Evolutionary conservation across 2,113 vertebrate genomes (phyloP).

Genomic region (Gasterosteus nipponicus): DNA sequence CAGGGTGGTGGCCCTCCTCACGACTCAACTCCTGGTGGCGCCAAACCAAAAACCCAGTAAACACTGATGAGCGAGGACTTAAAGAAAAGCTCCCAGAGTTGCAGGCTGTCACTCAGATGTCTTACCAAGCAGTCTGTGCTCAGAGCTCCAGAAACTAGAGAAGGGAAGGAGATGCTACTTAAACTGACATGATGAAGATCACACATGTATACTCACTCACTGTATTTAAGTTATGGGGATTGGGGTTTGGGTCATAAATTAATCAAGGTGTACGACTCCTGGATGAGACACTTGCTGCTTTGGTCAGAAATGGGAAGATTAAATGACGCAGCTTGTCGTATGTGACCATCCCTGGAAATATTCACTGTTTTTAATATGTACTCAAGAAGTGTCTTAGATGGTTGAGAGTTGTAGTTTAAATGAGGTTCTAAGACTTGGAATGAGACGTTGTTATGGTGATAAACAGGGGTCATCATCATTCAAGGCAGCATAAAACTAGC

Average conservation of each 20-base stretch:
- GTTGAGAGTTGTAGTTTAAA: conserved; percentile 61
- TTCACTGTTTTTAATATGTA: conserved; percentile 46
- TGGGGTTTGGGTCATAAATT: conserved; percentile 28
- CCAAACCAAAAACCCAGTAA: conserved; percentile 81
- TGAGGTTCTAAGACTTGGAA: conserved; percentile 42
- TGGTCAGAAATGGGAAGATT: conserved; percentile 35
- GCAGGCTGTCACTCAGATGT: conserved; percentile 79
- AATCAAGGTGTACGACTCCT: conserved; percentile 36
- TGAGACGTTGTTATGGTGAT: conserved; percentile 21
- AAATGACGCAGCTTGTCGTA: conserved; percentile 13
- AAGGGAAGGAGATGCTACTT: conserved; percentile 37
- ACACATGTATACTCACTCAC: conserved; percentile 51
- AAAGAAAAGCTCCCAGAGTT: conserved; percentile 55
- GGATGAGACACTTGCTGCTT: conserved; percentile 44
- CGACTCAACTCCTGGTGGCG: conserved; percentile 77
- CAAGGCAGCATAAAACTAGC: conserved; percentile 55
- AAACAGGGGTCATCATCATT: conserved; percentile 32
- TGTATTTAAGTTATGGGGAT: conserved; percentile 49
- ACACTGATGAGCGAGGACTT: conserved; percentile 32
- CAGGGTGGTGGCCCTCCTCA: conserved; percentile 76
- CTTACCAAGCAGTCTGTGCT: conserved; percentile 77
- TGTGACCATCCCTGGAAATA: conserved; percentile 33
- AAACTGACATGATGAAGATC: conserved; percentile 49
- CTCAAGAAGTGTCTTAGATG: conserved; percentile 53
- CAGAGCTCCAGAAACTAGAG: conserved; percentile 50